Percentiles rank a stretch among this genome's conserved stretches.
These are phyloP conservation scores for Myotis findleyi DNA, from an alignment of 2,797 vertebrate genomes.

Conservation along the genomic window DNA sequence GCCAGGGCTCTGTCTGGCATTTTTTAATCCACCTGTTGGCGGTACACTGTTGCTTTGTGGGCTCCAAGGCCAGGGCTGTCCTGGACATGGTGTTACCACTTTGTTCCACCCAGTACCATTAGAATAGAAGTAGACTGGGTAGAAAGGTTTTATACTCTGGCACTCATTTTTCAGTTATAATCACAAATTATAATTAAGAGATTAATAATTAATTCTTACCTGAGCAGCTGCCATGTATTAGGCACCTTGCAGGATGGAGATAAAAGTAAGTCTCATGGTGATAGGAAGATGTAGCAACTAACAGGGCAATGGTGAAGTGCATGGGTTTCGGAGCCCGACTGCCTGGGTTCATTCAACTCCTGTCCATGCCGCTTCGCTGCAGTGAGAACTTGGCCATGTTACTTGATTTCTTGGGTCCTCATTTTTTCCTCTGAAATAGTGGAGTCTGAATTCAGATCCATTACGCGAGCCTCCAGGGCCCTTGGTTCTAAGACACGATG, in stretches of 20 bases:
- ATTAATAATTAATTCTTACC: not conserved
- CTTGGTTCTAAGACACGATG: not conserved
- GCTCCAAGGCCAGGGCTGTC: not conserved
- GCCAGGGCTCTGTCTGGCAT: not conserved
- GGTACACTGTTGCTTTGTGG: not conserved
- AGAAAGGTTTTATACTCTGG: not conserved
- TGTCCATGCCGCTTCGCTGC: not conserved
- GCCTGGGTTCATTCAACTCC: not conserved
- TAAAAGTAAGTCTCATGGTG: not conserved
- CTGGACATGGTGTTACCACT: not conserved
- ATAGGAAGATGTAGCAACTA: not conserved
- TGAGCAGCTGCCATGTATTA: rapidly evolving
- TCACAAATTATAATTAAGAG: too few relatives aligned
- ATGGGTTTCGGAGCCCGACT: rapidly evolving
- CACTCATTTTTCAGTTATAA: not conserved
- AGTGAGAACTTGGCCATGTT: not conserved
- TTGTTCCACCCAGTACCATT: not conserved
- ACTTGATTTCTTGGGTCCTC: not conserved
- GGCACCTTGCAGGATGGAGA: not conserved
- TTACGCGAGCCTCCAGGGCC: not conserved
- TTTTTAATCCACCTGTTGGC: not conserved
- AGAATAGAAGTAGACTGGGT: not conserved
- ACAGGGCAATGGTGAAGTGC: rapidly evolving
- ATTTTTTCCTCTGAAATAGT: not conserved
- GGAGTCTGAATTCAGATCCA: not conserved